Base-by-base conservation (phyloP, 2,113 vertebrate species). In the Dicrurus megarhynchus region DNA sequence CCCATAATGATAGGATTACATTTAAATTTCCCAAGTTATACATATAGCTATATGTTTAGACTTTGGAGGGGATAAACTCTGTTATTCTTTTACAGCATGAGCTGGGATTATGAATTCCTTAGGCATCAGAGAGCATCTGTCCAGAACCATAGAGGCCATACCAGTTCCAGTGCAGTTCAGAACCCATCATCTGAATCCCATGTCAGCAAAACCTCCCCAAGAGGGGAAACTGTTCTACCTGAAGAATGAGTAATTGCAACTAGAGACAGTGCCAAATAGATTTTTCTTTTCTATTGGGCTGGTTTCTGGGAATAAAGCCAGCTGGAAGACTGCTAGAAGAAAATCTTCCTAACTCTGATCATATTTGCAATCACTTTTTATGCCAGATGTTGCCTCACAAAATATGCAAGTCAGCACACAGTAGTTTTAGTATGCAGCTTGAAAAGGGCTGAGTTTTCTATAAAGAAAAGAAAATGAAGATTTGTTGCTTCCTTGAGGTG, bases 331-430 rank as follows among this genome's bases (percentile, higher is more conserved):
- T 89, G 82, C 28, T 69, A 81, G 84, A 96, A 90, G 94, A 92
- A 96, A 95, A 60, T 68, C 91, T 96, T 97, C 80, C 88, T 96
- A 95, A 95, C 44, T 81, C 70, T 84, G 90, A 90, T 93, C 76
- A 46, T 89, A 78, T 87, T 96, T 96, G 85, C 88, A 70, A 88
- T 96, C 78, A 93, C 49, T 79, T 91, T 92, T 95, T 78, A 60
- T 83, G 85, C 89, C 97, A 98, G 97, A 97, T 97, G 91, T 87
- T 95, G 86, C 42, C 61, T 90, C 76, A 78, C 79, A 94, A 95
- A 71, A 94, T 81, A 95, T 1, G 39, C 50, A 93, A 96, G 19
- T 84, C 76, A 90, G 57, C 65, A 89, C 76, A 37, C 65, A 64
- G 77, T 56, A 49, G 73, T 94, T 96, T 90, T 90, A 87, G 84